Conservation (phyloP, 2,888 invertebrate genomes). For the Acronicta psi region DNA sequence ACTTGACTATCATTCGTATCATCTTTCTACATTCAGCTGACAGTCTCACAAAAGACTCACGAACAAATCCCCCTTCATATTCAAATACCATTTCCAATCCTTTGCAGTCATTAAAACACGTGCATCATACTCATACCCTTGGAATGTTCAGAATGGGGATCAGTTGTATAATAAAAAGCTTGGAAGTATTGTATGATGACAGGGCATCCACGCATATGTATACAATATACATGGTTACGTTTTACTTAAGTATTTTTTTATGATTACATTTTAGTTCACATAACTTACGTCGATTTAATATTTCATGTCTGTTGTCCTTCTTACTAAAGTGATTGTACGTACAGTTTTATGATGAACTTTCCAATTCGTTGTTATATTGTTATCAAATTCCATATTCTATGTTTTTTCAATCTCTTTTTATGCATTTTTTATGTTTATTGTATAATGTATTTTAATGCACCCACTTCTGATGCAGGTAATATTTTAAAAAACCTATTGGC, state of each 20-base stretch:
- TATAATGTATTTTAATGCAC: neutral
- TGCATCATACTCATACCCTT: constrained; percentile 71
- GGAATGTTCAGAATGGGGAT: constrained; percentile 76
- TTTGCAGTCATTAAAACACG: constrained; percentile 66
- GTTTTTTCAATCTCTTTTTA: too few relatives aligned
- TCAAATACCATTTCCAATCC: constrained; percentile 65
- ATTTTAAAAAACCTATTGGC: constrained; percentile 1
- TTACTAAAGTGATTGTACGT: neutral
- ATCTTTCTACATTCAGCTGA: constrained; percentile 34
- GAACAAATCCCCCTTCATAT: constrained; percentile 60
- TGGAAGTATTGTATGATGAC: constrained; percentile 55
- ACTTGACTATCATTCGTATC: constrained; percentile 21
- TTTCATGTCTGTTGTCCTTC: constrained; percentile 27
- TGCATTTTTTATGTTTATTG: too few relatives aligned
- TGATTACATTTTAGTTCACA: constrained; percentile 19
- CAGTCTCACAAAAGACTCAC: constrained; percentile 44
- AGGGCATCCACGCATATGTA: constrained; percentile 34
- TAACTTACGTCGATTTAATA: constrained; percentile 32
- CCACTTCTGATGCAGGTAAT: constrained; percentile 1
- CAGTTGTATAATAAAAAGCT: constrained; percentile 66
- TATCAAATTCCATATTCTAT: neutral
- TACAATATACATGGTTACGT: constrained; percentile 43
- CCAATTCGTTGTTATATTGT: neutral
- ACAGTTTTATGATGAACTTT: neutral
- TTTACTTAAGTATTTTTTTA: constrained; percentile 11